These are phyloP conservation scores for Drosophila incognita DNA, from an alignment of 2,888 invertebrate genomes.

Conservation along the genomic window DNA sequence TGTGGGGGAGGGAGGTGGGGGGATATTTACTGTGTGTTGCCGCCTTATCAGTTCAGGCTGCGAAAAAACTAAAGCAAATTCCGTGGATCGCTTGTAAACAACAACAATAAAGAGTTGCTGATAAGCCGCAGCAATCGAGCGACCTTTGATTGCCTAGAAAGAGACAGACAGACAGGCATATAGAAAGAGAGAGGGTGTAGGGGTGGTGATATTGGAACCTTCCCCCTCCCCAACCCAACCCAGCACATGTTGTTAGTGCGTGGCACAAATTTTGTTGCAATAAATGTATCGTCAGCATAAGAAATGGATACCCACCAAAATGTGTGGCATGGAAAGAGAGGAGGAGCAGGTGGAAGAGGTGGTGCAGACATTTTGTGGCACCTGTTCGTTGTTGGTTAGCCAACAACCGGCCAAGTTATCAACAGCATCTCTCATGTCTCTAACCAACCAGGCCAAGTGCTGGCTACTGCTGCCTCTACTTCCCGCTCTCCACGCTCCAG, in stretches of 20 bases:
- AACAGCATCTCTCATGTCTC: slow-evolving; percentile 43
- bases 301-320: slow-evolving; percentile 40
- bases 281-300: slow-evolving; percentile 27
- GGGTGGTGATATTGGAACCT: too few relatives aligned
- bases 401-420: slow-evolving; percentile 55
- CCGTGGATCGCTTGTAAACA: slow-evolving; percentile 71
- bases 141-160: slow-evolving; percentile 45
- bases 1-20: neutral
- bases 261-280: slow-evolving; percentile 37
- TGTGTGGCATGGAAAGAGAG: too few relatives aligned
- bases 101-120: slow-evolving; percentile 53
- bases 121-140: slow-evolving; percentile 27
- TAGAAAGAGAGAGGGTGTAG: neutral
- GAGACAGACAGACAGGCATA: neutral
- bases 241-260: slow-evolving; percentile 55
- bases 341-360: neutral
- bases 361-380: slow-evolving; percentile 21
- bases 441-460: slow-evolving; percentile 31
- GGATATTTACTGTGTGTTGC: slow-evolving; percentile 3
- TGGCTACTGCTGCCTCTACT: slow-evolving; percentile 11
- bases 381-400: slow-evolving; percentile 39
- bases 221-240: neutral
- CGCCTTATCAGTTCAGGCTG: slow-evolving; percentile 51
- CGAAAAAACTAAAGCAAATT: slow-evolving; percentile 54
- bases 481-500: too few relatives aligned